phyloP scores from a whole-genome alignment of 1,140 invertebrate species.

The Anagrus nilaparvatae region DNA sequence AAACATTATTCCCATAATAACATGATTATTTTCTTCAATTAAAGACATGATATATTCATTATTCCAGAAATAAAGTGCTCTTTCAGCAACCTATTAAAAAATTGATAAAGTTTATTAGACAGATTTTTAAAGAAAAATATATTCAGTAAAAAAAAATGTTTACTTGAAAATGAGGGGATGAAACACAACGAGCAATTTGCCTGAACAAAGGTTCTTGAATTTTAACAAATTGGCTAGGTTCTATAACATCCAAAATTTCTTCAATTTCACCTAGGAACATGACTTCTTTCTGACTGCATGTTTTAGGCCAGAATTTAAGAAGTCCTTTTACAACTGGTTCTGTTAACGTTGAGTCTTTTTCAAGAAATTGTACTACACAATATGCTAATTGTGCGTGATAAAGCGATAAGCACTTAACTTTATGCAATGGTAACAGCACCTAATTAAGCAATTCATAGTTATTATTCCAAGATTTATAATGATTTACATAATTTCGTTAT shows the following conservation, averaged over 20 bases:
- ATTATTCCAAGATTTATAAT: too few species aligned
- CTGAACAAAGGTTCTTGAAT: constrained; percentile 94
- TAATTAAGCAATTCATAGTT: constrained; percentile 14
- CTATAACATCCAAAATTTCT: constrained; percentile 97
- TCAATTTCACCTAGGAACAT: constrained; percentile 98
- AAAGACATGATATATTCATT: constrained; percentile 98
- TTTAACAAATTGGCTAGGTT: constrained; percentile 95
- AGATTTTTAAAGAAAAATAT: not conserved
- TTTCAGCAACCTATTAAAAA: constrained; percentile 81
- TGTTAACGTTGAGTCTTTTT: constrained; percentile 95
- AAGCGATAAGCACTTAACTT: constrained; percentile 87
- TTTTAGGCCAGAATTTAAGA: constrained; percentile 99
- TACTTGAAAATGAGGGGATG: constrained; percentile 95
- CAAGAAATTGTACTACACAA: constrained; percentile 99
- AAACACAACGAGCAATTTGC: constrained; percentile 96
- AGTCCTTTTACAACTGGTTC: constrained; percentile 92
- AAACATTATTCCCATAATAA: constrained; percentile 86
- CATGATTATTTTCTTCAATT: constrained; percentile 88
- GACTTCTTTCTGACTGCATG: constrained; percentile 97
- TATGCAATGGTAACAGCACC: constrained; percentile 95
- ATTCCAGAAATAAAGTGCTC: constrained; percentile 97
- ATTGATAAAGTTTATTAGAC: not conserved
- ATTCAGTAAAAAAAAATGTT: not conserved
- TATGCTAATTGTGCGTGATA: constrained; percentile 97
- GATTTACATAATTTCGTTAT: not conserved